phyloP scores from a whole-genome alignment of 2,113 vertebrate species.

The Nibea albiflora region DNA sequence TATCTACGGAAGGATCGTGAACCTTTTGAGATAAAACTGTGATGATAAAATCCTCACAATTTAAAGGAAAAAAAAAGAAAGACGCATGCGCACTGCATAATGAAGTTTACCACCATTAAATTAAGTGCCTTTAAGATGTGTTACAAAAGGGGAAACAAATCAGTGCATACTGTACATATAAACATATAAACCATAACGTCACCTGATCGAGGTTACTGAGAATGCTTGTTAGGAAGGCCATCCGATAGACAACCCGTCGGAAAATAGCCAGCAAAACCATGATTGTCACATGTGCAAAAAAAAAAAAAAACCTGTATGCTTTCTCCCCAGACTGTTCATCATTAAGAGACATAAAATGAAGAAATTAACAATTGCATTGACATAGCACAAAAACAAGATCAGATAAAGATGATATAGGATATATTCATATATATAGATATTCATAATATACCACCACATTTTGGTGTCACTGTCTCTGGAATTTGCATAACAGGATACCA shows the following conservation, averaged over 20 bases:
- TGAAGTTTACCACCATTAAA: slow-evolving; percentile 48
- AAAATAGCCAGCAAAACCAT: slow-evolving; percentile 53
- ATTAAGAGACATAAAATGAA: slow-evolving; percentile 30
- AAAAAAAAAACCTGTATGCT: background rate
- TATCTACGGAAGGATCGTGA: slow-evolving; percentile 39
- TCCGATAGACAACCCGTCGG: slow-evolving; percentile 15
- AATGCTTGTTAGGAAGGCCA: slow-evolving; percentile 54
- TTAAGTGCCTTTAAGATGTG: slow-evolving; percentile 66
- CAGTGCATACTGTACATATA: slow-evolving; percentile 70
- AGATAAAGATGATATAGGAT: slow-evolving; percentile 63
- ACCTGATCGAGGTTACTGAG: slow-evolving; percentile 51
- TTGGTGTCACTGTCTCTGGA: slow-evolving; percentile 70
- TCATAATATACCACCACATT: slow-evolving; percentile 71
- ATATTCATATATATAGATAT: slow-evolving; percentile 60
- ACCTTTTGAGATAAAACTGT: slow-evolving; percentile 20
- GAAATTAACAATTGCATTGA: slow-evolving; percentile 33
- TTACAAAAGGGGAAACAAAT: slow-evolving; percentile 45
- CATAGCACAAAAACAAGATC: slow-evolving; percentile 45
- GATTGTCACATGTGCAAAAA: slow-evolving; percentile 77
- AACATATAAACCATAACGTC: slow-evolving; percentile 19
- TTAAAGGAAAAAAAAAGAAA: background rate
- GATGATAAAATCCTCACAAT: background rate
- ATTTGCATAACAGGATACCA: slow-evolving; percentile 68
- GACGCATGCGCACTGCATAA: slow-evolving; percentile 44
- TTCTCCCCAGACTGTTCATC: slow-evolving; percentile 39